Percentiles rank a stretch among this genome's conserved stretches.
phyloP scores from a whole-genome alignment of 2,797 vertebrate genomes.

The Galago senegalensis region DNA sequence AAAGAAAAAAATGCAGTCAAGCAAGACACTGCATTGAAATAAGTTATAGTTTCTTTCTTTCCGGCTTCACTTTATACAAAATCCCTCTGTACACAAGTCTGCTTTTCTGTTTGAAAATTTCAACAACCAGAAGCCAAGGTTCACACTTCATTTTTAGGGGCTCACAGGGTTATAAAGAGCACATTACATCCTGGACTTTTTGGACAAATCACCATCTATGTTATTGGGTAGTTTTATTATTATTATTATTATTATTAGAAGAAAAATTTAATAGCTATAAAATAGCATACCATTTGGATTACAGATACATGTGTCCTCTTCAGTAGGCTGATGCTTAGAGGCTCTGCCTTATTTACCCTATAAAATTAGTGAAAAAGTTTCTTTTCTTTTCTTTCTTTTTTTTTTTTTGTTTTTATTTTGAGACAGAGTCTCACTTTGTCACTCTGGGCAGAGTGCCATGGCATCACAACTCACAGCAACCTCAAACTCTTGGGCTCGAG shows the following conservation, averaged over 20 bases:
- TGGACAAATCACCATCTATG: constrained; percentile 29
- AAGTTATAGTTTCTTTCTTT: neutral
- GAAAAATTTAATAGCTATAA: constrained; percentile 62
- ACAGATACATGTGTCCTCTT: neutral
- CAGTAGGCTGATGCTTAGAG: neutral
- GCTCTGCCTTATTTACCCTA: constrained; percentile 4
- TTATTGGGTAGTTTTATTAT: constrained; percentile 33
- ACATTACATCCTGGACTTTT: constrained; percentile 67
- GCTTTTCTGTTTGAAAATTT: neutral
- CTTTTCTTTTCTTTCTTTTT: no score
- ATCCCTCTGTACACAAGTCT: neutral
- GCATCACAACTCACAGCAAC: no score
- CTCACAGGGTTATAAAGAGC: constrained; percentile 1
- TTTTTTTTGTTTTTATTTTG: no score
- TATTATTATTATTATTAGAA: neutral
- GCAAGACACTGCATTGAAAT: neutral
- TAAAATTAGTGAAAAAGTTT: constrained; percentile 30
- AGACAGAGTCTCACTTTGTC: no score
- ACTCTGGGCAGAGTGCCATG: no score
- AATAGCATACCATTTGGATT: constrained; percentile 53
- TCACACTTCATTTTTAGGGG: constrained; percentile 68
- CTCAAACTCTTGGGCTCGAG: no score
- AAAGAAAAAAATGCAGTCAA: neutral
- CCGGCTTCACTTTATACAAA: neutral
- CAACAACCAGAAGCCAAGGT: constrained; percentile 10